These are phyloP conservation scores for Channa argus DNA, from an alignment of 2,113 vertebrate genomes.

Conservation along the genomic window DNA sequence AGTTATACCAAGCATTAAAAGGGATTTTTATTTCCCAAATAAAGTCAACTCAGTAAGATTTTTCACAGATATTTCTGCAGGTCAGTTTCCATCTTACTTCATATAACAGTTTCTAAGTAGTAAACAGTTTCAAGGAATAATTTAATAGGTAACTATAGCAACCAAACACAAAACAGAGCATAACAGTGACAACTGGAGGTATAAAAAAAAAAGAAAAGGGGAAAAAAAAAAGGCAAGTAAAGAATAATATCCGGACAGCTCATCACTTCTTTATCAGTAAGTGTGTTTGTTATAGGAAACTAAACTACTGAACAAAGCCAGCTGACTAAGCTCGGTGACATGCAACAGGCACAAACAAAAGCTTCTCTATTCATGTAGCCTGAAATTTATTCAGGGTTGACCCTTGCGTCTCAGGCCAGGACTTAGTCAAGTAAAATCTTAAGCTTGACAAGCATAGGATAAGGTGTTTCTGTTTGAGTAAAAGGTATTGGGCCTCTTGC, in stretches of 20 bases:
- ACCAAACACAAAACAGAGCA: slow-evolving; percentile 60
- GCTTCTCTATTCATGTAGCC: slow-evolving; percentile 7
- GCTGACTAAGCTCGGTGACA: slow-evolving; percentile 11
- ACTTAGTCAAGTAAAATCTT: slow-evolving; percentile 44
- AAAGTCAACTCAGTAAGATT: background rate
- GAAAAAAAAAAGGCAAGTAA: slow-evolving; percentile 22
- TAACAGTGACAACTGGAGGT: slow-evolving; percentile 56
- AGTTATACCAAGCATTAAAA: background rate
- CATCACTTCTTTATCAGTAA: slow-evolving; percentile 56
- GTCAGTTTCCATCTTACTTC: slow-evolving; percentile 30
- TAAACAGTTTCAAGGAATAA: slow-evolving; percentile 25
- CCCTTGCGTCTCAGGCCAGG: slow-evolving; percentile 22
- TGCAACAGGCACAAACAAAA: slow-evolving; percentile 28
- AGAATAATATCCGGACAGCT: slow-evolving; percentile 55
- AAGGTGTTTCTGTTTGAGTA: slow-evolving; percentile 74
- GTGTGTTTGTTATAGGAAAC: slow-evolving; percentile 48
- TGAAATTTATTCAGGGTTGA: slow-evolving; percentile 33
- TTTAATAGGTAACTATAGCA: slow-evolving; percentile 60
- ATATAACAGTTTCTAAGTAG: slow-evolving; percentile 43
- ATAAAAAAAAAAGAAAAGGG: background rate
- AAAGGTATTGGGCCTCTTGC: slow-evolving; percentile 62
- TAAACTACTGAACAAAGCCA: slow-evolving; percentile 38
- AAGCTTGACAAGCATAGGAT: slow-evolving; percentile 55
- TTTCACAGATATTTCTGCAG: background rate
- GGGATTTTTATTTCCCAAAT: background rate